These are phyloP conservation scores for Acanthosepion pharaonis DNA, from an alignment of 2,888 invertebrate genomes.

Conservation along the genomic window DNA sequence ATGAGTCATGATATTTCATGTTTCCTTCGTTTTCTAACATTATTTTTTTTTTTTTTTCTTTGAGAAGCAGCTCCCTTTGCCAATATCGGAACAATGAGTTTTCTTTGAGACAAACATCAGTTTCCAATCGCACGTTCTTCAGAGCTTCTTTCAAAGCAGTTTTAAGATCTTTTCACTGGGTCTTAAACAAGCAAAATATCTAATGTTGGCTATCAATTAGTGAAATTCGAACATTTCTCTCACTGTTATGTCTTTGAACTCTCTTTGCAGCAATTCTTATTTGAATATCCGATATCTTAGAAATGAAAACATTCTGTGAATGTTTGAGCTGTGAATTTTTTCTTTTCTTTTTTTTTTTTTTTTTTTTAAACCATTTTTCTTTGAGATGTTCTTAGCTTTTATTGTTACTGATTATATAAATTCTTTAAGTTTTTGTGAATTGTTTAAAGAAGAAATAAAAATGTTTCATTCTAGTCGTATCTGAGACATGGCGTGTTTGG, in stretches of 20 bases:
- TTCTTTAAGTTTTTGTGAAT: neutral
- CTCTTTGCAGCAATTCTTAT: neutral
- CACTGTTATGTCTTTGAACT: neutral
- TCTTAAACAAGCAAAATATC: neutral
- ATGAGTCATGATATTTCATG: neutral
- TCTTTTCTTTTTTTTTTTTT: neutral
- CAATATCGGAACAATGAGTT: neutral
- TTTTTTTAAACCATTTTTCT: neutral
- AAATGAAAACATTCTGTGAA: neutral
- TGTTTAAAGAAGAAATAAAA: neutral
- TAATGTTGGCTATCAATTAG: constrained; percentile 14
- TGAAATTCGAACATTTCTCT: neutral
- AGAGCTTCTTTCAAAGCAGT: neutral
- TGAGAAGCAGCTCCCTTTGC: neutral
- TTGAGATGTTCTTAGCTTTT: neutral
- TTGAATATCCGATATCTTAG: neutral
- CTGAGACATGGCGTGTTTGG: neutral
- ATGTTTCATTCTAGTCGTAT: neutral
- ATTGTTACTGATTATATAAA: neutral
- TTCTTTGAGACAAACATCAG: constrained; percentile 4
- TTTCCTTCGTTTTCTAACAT: neutral
- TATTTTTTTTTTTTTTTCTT: neutral
- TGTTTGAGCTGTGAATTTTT: neutral
- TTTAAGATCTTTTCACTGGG: neutral
- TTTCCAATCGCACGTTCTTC: neutral